These are phyloP conservation scores for Triplophysa dalaica DNA, from an alignment of 2,113 vertebrate species.

Conservation along the genomic window DNA sequence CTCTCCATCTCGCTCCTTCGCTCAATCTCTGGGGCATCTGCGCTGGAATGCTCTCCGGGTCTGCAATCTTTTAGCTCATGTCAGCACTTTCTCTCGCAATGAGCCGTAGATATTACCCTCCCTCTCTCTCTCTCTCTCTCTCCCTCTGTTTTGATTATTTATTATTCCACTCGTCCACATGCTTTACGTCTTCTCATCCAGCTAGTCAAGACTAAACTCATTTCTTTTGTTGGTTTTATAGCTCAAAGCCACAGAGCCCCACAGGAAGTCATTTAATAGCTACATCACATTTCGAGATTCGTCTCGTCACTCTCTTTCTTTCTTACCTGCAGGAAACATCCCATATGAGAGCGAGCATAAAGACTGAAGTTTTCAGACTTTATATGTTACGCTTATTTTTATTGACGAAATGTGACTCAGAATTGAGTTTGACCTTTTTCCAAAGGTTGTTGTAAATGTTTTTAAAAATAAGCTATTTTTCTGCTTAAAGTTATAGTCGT, in stretches of 20 bases:
- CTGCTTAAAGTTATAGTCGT: too few relatives aligned
- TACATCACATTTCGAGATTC: slow-evolving; percentile 39
- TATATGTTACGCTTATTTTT: too few relatives aligned
- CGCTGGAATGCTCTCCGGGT: slow-evolving; percentile 47
- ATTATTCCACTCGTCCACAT: slow-evolving; percentile 49
- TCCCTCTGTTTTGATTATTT: slow-evolving; percentile 48
- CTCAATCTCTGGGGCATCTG: slow-evolving; percentile 53
- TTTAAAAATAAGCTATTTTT: too few relatives aligned
- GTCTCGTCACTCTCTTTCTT: slow-evolving; percentile 8
- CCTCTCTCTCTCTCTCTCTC: slow-evolving; percentile 20
- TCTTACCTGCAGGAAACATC: not conserved
- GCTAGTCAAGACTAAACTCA: slow-evolving; percentile 50
- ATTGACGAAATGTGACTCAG: not conserved
- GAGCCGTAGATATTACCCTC: slow-evolving; percentile 55
- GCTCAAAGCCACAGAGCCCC: slow-evolving; percentile 21
- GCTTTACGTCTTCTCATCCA: slow-evolving; percentile 48
- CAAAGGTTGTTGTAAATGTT: not conserved
- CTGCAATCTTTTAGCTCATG: slow-evolving; percentile 53
- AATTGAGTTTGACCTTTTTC: not conserved
- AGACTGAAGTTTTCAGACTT: not conserved
- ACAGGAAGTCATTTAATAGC: slow-evolving; percentile 43
- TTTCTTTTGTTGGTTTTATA: slow-evolving; percentile 56
- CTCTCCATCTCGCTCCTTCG: not conserved
- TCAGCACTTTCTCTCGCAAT: slow-evolving; percentile 61
- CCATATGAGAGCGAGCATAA: not conserved